Conservation (phyloP, 2,113 vertebrate species). For the Xiphorhynchus elegans region DNA sequence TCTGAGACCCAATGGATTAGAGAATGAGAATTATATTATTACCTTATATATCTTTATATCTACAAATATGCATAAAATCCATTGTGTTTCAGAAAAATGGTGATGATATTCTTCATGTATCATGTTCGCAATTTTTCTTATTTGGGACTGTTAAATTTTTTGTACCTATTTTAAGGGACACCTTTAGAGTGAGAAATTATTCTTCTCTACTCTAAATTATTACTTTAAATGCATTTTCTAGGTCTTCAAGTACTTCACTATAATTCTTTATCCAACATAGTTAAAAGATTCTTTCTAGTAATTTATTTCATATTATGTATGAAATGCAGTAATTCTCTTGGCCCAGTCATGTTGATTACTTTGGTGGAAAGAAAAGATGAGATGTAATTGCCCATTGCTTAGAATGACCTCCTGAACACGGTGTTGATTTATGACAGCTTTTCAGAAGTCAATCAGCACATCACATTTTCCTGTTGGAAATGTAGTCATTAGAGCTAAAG, state of each 20-base stretch:
- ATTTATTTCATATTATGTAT: slow-evolving; percentile 34
- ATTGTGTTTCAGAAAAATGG: background rate
- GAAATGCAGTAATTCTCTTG: background rate
- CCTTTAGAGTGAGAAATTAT: background rate
- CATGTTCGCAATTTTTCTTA: background rate
- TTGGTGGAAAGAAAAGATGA: slow-evolving; percentile 38
- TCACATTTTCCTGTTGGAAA: slow-evolving; percentile 9
- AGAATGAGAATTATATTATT: background rate
- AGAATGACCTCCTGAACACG: slow-evolving; percentile 27
- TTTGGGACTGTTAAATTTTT: background rate
- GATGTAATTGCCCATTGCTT: slow-evolving; percentile 43
- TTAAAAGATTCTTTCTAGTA: background rate
- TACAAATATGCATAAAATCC: background rate
- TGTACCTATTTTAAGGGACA: background rate
- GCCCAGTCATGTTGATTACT: slow-evolving; percentile 35
- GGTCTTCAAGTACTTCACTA: background rate
- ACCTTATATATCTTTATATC: fast-evolving
- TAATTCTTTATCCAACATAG: slow-evolving; percentile 2
- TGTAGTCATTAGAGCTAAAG: background rate
- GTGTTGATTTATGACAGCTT: slow-evolving; percentile 30
- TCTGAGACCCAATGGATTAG: background rate
- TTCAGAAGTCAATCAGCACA: slow-evolving; percentile 38
- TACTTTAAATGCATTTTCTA: slow-evolving; percentile 4
- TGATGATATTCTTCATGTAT: background rate
- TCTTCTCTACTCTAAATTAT: slow-evolving; percentile 9